Base-by-base conservation (phyloP, 30 jellyfish, hydroid and myxozoan species). In the Sanderia malayensis region DNA sequence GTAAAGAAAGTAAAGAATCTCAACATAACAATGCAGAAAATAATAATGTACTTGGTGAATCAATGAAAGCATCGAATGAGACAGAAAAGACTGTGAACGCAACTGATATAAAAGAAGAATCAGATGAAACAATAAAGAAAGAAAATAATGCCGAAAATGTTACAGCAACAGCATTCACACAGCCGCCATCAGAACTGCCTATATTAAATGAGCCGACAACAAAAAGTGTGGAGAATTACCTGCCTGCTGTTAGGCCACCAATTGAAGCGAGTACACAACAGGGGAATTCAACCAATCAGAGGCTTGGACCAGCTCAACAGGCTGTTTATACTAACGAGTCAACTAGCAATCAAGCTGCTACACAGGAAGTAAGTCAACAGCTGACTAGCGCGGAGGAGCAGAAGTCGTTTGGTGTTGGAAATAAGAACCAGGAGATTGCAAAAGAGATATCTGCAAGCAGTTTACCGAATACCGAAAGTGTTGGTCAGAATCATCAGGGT, bases 221-320 rank as follows among this genome's bases (percentile, higher is more conserved):
- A 32, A 79, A 79, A 60, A 79, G 82, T n/a, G 90, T 33, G 30
- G 82, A 67, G 82, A 67, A 44, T 28, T 67, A 65, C 70, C 29
- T 68, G 45, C 82, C 90, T 2, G 82, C 73, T 2, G 61, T 68
- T 18, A 66, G 58, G 58, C 76, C 82, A 17, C 82, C 82, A 11
- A 30, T 58, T 31, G n/a, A 57, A 21, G 70, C 52, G 10, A 4
- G 6, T 37, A 37, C n/a, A n/a, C n/a, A 37, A 4, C 52, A 37
- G 52, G 52, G 13, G 13, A 37, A 13, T 37, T 13, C 13, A 13
- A 6, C 52, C 13, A 13, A 13, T 37, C 52, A 37, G 13, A 13
- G 13, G 13, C 52, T 13, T 13, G 13, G 13, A 37, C 6, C 52
- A 13, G 52, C 13, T 37, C 13, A 37, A 4, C 10, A 37, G 52